A percentile compares a stretch with the other conserved stretches of the same genome.
Evolutionary conservation across 1,140 invertebrate species (phyloP).

Genomic region (Laupala kohalensis): DNA sequence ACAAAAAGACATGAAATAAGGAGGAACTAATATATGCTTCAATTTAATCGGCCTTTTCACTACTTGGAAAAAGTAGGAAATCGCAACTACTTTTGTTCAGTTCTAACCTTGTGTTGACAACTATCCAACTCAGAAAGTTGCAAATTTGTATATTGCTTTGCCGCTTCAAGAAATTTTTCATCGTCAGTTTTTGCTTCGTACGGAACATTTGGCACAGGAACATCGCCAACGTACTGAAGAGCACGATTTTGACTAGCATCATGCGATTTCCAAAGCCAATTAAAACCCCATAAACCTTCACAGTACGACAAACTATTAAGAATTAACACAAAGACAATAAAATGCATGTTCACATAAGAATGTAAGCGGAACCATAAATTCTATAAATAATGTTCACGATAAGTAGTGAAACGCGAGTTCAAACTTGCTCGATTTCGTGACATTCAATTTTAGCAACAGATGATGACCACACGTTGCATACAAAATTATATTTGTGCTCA

Average conservation of each 20-base stretch:
- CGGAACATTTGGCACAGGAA: slow-evolving; percentile 29
- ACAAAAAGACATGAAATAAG: too few relatives aligned
- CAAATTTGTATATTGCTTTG: slow-evolving; percentile 40
- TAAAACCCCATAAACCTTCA: neutral
- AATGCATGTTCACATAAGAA: neutral
- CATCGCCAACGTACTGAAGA: neutral
- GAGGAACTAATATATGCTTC: too few relatives aligned
- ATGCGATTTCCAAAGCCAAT: neutral
- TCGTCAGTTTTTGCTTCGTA: slow-evolving; percentile 47
- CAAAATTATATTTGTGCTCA: too few relatives aligned
- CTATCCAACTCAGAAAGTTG: slow-evolving; percentile 42
- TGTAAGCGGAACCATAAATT: too few relatives aligned
- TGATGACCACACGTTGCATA: neutral
- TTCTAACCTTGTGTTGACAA: slow-evolving; percentile 51
- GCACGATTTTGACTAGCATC: neutral
- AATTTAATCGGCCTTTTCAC: too few relatives aligned
- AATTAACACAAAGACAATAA: neutral
- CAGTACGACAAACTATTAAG: neutral
- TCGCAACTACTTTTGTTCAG: too few relatives aligned
- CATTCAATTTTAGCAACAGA: neutral
- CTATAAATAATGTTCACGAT: too few relatives aligned
- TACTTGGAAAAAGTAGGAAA: too few relatives aligned
- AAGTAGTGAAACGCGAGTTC: neutral
- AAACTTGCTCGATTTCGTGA: neutral
- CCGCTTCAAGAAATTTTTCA: slow-evolving; percentile 49